phyloP scores from a whole-genome alignment of 2,113 vertebrate genomes.

The Globicephala melas region DNA sequence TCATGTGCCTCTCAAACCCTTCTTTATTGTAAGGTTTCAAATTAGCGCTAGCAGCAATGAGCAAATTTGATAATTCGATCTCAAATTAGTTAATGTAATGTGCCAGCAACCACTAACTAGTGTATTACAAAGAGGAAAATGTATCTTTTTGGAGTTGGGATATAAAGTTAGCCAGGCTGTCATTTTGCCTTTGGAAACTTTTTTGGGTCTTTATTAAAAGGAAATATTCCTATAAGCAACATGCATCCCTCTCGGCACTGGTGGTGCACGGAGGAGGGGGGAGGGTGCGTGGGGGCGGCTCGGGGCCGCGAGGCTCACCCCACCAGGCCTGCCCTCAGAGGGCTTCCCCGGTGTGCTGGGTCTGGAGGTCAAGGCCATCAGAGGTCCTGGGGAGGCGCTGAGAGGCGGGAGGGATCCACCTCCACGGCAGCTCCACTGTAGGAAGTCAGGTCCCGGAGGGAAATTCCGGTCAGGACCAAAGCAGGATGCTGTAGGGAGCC shows the following conservation, averaged over 20 bases:
- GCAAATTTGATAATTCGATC: constrained; percentile 94
- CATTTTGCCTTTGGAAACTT: constrained; percentile 73
- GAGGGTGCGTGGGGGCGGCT: neutral
- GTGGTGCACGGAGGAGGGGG: neutral
- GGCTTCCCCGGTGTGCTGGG: neutral
- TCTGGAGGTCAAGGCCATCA: neutral
- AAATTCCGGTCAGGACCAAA: neutral
- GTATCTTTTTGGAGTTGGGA: constrained; percentile 79
- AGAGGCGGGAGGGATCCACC: neutral
- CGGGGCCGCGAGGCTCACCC: fast-evolving
- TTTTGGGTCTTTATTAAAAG: constrained; percentile 71
- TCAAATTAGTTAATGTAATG: constrained; percentile 89
- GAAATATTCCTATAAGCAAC: constrained; percentile 47
- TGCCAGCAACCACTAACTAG: constrained; percentile 86
- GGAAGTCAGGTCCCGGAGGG: too few relatives aligned
- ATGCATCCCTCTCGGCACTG: neutral
- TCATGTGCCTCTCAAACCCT: constrained; percentile 87
- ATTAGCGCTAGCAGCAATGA: constrained; percentile 91
- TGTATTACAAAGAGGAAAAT: constrained; percentile 79
- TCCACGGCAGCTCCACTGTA: fast-evolving
- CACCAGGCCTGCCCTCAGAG: neutral
- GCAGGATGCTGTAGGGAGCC: neutral
- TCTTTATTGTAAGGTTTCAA: constrained; percentile 90
- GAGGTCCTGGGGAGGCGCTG: fast-evolving
- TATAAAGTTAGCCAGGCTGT: constrained; percentile 80